Percentiles rank a stretch among this genome's conserved stretches.
Evolutionary conservation across 2,797 vertebrate species (phyloP).

Genomic region (Microcaecilia unicolor): DNA sequence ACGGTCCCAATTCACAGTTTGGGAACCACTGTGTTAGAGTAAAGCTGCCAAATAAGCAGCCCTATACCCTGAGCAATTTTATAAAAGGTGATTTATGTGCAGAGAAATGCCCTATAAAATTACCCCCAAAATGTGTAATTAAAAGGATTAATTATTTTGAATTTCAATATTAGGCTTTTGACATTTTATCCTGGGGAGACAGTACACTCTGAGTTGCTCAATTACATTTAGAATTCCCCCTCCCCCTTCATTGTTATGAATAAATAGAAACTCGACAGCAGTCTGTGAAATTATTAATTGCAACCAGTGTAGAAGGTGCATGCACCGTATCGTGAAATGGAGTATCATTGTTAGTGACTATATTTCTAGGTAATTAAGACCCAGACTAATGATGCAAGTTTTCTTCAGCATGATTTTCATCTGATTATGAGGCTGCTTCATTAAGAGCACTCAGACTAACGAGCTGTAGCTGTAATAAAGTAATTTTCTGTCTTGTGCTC

Average conservation of each 20-base stretch:
- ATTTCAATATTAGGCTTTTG: slow-evolving; percentile 76
- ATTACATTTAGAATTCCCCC: slow-evolving; percentile 69
- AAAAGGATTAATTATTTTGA: slow-evolving; percentile 67
- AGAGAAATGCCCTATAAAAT: too few relatives aligned
- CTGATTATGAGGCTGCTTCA: slow-evolving; percentile 98
- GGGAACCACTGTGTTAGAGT: too few relatives aligned
- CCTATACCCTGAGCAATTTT: too few relatives aligned
- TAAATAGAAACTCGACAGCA: slow-evolving; percentile 70
- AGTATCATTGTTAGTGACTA: slow-evolving; percentile 80
- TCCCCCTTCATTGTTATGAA: slow-evolving; percentile 69
- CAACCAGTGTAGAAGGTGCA: slow-evolving; percentile 67
- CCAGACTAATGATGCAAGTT: slow-evolving; percentile 97
- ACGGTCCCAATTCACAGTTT: slow-evolving; percentile 33
- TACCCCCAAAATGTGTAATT: slow-evolving; percentile 30
- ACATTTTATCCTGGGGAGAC: slow-evolving; percentile 69
- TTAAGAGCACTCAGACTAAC: slow-evolving; percentile 99
- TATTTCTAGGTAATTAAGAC: slow-evolving; percentile 99
- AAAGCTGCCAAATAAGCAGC: too few relatives aligned
- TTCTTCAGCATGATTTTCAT: slow-evolving; percentile 99
- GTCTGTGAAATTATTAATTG: slow-evolving; percentile 71
- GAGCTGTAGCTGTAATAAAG: slow-evolving; percentile 99
- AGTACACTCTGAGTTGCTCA: slow-evolving; percentile 54
- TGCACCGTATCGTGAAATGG: slow-evolving; percentile 71
- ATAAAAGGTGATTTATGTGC: too few relatives aligned
- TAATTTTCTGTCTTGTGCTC: slow-evolving; percentile 94